phyloP scores from a whole-genome alignment of 30 jellyfish, hydroid and myxozoan genomes.

The Aurelia coerulea region DNA sequence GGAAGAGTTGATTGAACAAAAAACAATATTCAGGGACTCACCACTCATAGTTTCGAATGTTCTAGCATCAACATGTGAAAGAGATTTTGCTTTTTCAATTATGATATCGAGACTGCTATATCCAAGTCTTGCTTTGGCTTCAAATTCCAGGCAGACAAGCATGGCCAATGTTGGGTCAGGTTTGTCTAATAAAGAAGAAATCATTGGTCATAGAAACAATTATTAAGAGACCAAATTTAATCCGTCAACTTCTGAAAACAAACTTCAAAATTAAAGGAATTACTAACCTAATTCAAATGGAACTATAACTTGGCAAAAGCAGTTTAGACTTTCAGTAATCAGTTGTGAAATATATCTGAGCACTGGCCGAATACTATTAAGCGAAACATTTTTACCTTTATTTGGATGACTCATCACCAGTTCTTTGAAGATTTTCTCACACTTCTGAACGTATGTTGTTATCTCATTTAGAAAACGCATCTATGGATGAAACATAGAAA shows the following conservation, averaged over 20 bases:
- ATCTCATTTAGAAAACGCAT: constrained; percentile 36
- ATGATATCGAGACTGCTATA: constrained; percentile 50
- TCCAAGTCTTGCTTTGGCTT: constrained; percentile 88
- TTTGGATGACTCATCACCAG: background rate
- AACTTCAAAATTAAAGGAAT: too few relatives aligned
- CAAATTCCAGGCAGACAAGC: constrained; percentile 78
- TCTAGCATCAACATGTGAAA: constrained; percentile 38
- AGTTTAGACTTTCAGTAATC: too few relatives aligned
- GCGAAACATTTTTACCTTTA: background rate
- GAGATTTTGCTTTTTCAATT: constrained; percentile 69
- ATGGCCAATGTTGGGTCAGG: constrained; percentile 66
- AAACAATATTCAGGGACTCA: background rate
- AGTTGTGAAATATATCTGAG: too few relatives aligned
- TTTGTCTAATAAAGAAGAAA: background rate
- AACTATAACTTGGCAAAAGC: too few relatives aligned
- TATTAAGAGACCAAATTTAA: too few relatives aligned
- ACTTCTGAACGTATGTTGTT: constrained; percentile 43
- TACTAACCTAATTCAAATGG: too few relatives aligned
- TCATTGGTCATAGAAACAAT: too few relatives aligned
- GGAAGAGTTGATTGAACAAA: too few relatives aligned
- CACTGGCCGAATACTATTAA: too few relatives aligned
- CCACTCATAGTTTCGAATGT: constrained; percentile 85
- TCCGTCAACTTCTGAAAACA: too few relatives aligned
- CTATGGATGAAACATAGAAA: background rate
- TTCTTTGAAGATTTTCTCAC: constrained; percentile 47